phyloP scores from a whole-genome alignment of 2,797 vertebrate genomes.

The Yasuhikotakia modesta region DNA sequence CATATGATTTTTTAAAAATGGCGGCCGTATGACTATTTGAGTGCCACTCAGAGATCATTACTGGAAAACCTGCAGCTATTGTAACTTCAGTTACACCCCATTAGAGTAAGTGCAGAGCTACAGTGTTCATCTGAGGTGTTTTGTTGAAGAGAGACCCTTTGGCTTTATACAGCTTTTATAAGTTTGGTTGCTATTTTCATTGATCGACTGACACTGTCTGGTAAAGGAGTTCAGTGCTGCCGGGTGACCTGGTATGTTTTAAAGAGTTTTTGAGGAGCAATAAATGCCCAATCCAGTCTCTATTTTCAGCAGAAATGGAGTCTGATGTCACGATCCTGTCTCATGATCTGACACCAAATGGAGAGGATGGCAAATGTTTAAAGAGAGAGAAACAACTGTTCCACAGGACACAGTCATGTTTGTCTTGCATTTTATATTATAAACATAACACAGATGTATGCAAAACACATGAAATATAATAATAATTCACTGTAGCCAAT shows the following conservation, averaged over 20 bases:
- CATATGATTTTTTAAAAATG: constrained; percentile 21
- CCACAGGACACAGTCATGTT: no score
- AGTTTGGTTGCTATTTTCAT: constrained; percentile 35
- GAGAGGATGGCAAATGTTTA: no score
- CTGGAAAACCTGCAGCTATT: constrained; percentile 49
- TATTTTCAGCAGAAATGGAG: no score
- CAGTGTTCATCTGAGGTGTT: constrained; percentile 33
- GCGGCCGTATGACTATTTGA: constrained; percentile 44
- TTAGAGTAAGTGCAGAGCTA: constrained; percentile 48
- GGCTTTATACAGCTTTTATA: constrained; percentile 32
- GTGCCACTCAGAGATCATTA: constrained; percentile 49
- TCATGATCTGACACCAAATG: no score
- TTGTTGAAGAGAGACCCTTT: constrained; percentile 45
- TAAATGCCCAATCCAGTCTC: no score
- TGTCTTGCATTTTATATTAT: no score
- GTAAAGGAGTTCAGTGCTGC: constrained; percentile 61
- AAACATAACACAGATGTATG: no score
- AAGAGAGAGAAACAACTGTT: no score
- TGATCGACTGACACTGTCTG: constrained; percentile 50
- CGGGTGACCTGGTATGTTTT: constrained; percentile 34
- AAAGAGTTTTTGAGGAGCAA: no score
- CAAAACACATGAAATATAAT: no score
- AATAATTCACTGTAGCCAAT: no score
- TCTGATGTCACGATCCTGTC: no score
- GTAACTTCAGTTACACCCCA: constrained; percentile 51